Conservation (phyloP, 1,140 invertebrate species). For the Dendrolimus kikuchii region DNA sequence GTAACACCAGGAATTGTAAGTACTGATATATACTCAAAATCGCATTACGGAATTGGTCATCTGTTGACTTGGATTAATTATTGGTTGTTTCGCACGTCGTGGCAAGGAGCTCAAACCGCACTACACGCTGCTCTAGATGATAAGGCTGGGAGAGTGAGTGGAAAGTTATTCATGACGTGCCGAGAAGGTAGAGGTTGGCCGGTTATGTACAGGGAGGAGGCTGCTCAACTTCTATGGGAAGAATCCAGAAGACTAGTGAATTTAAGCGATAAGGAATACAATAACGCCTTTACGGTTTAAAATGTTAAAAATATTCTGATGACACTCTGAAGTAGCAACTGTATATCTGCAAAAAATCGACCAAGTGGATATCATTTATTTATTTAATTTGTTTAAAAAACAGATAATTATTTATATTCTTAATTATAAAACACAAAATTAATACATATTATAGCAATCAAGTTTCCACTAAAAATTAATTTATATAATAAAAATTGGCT, state of each 20-base stretch:
- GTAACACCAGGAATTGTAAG: constrained; percentile 85
- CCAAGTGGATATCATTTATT: no score
- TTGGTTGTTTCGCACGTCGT: constrained; percentile 9
- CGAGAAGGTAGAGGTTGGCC: neutral
- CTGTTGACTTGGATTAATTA: constrained; percentile 2
- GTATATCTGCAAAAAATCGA: no score
- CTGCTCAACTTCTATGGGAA: constrained; percentile 16
- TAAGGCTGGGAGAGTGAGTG: constrained; percentile 24
- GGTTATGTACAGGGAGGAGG: constrained; percentile 6
- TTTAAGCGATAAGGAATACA: constrained; percentile 8
- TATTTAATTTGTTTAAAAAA: no score
- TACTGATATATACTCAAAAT: constrained; percentile 75
- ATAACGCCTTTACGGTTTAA: no score
- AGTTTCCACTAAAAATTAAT: no score
- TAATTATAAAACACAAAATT: no score
- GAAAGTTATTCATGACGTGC: constrained; percentile 28
- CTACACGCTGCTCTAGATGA: constrained; percentile 21
- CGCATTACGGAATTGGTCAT: constrained; percentile 3
- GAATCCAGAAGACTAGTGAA: constrained; percentile 15
- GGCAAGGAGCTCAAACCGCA: constrained; percentile 24
- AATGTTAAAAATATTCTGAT: no score
- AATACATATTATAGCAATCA: no score
- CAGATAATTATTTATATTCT: no score
- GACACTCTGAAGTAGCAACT: no score
- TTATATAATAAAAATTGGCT: no score